These are phyloP conservation scores for Plebejus anna DNA, from an alignment of 2,888 invertebrate genomes.

Conservation along the genomic window DNA sequence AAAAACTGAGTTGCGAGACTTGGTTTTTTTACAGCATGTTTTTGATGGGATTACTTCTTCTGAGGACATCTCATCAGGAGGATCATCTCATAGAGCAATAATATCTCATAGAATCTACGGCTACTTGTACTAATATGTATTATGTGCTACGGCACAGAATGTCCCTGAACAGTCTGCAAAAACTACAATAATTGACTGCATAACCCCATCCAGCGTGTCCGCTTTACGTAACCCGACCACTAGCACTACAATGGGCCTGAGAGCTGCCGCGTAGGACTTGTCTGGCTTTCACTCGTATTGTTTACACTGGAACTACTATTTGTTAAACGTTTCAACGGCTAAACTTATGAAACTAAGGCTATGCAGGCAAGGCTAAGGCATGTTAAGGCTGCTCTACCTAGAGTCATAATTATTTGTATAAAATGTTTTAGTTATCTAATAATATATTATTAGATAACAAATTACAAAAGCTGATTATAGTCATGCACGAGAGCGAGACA, in stretches of 20 bases:
- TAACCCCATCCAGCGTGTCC: neutral
- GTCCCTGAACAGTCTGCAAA: neutral
- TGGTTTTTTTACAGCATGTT: no score
- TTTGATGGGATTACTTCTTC: no score
- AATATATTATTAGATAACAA: no score
- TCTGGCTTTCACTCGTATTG: slow-evolving; percentile 14
- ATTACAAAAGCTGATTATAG: no score
- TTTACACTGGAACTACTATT: neutral
- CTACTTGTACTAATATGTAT: no score
- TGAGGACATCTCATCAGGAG: no score
- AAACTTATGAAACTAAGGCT: neutral
- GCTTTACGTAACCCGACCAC: slow-evolving; percentile 3
- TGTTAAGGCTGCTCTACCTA: neutral
- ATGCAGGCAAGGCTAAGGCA: no score
- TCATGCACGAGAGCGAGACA: no score
- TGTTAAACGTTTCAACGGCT: neutral
- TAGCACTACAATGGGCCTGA: neutral
- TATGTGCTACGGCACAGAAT: neutral
- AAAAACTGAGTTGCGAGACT: no score
- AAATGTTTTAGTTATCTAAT: neutral
- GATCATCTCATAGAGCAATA: no score
- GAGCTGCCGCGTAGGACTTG: slow-evolving; percentile 12
- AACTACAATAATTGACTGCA: neutral
- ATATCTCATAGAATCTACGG: no score
- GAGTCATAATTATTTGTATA: neutral